phyloP scores from a whole-genome alignment of 2,888 invertebrate species.

The Formica aserva region DNA sequence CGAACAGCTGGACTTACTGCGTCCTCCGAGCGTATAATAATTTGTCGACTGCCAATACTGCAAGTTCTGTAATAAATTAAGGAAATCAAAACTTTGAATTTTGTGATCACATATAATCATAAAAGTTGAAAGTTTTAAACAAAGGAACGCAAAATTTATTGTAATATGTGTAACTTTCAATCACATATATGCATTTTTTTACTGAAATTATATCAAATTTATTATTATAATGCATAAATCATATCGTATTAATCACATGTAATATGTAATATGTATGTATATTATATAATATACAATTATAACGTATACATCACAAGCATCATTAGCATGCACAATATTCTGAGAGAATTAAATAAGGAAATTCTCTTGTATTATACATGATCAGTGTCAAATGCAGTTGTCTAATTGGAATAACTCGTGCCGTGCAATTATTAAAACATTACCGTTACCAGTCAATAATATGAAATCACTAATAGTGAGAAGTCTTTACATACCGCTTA shows the following conservation, averaged over 20 bases:
- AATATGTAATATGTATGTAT: neutral
- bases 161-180: neutral
- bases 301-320: neutral
- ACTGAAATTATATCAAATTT: neutral
- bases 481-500: neutral
- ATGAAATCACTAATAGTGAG: neutral
- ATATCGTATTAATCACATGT: neutral
- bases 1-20: conserved; percentile 87
- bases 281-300: neutral
- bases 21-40: conserved; percentile 79
- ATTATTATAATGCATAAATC: neutral
- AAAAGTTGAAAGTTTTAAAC: neutral
- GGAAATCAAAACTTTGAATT: conserved; percentile 7
- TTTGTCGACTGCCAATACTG: conserved; percentile 82
- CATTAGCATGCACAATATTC: neutral
- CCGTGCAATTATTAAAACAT: neutral
- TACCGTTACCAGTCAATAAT: neutral
- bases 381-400: neutral
- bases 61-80: conserved; percentile 73
- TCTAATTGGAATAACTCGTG: neutral
- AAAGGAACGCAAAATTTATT: neutral
- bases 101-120: neutral
- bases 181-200: conserved; percentile 1
- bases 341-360: neutral
- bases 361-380: neutral